phyloP scores from a whole-genome alignment of 2,113 vertebrate genomes.

The Zosterops hypoxanthus region DNA sequence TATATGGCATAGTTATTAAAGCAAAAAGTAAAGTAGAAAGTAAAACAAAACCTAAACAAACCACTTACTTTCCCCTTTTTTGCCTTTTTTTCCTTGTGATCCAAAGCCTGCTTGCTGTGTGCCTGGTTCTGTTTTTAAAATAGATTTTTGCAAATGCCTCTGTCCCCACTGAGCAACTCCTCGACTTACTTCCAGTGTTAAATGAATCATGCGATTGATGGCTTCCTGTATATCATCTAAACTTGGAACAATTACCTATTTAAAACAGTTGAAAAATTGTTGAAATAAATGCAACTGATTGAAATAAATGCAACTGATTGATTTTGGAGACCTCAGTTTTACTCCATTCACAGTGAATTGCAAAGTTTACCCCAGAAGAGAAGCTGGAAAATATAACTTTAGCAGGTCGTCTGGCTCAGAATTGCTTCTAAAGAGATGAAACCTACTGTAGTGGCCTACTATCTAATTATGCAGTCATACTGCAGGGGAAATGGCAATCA shows the following conservation, averaged over 20 bases:
- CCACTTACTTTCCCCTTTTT: slow-evolving; percentile 67
- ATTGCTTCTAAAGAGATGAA: not conserved
- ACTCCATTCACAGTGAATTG: not conserved
- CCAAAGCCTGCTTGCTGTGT: not conserved
- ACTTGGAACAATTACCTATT: slow-evolving; percentile 81
- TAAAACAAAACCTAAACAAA: not conserved
- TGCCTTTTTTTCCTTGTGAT: not conserved
- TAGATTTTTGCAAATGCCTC: slow-evolving; percentile 39
- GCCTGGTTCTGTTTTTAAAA: not conserved
- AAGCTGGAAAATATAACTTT: not conserved
- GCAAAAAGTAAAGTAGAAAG: not conserved
- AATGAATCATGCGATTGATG: slow-evolving; percentile 75
- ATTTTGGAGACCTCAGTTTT: not conserved
- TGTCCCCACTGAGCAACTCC: slow-evolving; percentile 80
- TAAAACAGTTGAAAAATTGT: not conserved
- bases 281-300: not conserved
- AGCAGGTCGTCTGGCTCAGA: not conserved
- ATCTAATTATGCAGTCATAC: not conserved
- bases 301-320: not conserved
- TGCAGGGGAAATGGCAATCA: not conserved
- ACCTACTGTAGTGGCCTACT: not conserved
- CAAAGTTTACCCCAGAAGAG: not conserved
- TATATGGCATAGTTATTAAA: not conserved
- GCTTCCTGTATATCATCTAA: slow-evolving; percentile 82
- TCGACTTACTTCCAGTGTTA: slow-evolving; percentile 81